A percentile compares a stretch with the other conserved stretches of the same genome.
phyloP scores from a whole-genome alignment of 2,888 invertebrate species.

The Ormia ochracea region DNA sequence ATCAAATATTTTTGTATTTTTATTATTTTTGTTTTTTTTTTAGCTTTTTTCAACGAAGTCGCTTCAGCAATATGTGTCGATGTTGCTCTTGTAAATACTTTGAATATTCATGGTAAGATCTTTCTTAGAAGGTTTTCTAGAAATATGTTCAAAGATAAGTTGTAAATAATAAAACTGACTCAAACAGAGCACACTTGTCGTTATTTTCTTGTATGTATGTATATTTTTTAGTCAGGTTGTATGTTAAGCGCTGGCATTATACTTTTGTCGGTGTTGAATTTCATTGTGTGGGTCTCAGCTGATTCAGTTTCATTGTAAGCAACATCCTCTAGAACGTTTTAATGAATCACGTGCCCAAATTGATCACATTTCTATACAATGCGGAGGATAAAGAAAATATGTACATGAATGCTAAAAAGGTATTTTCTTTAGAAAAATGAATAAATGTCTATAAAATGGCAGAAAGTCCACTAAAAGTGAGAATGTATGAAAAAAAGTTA shows the following conservation, averaged over 20 bases:
- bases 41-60: neutral
- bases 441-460: neutral
- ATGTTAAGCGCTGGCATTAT: neutral
- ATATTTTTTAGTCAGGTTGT: neutral
- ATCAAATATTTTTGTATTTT: neutral
- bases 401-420: constrained; percentile 21
- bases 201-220: neutral
- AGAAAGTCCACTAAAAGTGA: too few species aligned
- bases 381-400: constrained; percentile 32
- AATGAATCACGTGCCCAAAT: constrained; percentile 60
- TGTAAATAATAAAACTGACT: constrained; percentile 14
- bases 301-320: constrained; percentile 18
- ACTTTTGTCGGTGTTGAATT: neutral
- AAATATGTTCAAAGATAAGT: neutral
- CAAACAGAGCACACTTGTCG: constrained; percentile 28
- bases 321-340: constrained; percentile 34
- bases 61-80: neutral
- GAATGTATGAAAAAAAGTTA: too few species aligned
- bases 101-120: neutral
- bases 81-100: neutral
- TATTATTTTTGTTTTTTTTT: constrained; percentile 15
- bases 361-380: constrained; percentile 56
- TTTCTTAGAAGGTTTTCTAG: neutral
- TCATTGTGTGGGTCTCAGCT: neutral
- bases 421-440: neutral